phyloP scores from a whole-genome alignment of 2,113 vertebrate genomes.

The Hyla sarda region DNA sequence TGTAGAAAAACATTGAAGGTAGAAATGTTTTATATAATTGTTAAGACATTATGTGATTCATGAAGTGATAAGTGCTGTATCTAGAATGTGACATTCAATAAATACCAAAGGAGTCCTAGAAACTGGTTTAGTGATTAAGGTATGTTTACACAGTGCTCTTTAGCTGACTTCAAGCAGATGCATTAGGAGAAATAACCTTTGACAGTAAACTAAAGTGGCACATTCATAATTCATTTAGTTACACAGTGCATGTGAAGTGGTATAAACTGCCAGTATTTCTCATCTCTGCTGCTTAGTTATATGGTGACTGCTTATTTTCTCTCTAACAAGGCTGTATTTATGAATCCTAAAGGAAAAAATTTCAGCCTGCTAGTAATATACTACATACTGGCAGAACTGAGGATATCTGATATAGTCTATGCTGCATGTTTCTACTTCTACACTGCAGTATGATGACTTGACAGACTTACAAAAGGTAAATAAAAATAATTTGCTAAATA shows the following conservation, averaged over 20 bases:
- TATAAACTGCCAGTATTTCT: constrained; percentile 23
- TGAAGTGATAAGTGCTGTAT: constrained; percentile 51
- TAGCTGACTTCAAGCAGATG: constrained; percentile 42
- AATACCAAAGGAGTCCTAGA: constrained; percentile 42
- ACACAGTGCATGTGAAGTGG: constrained; percentile 16
- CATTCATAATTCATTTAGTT: constrained; percentile 43
- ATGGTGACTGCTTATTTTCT: constrained; percentile 17
- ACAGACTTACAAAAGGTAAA: not conserved
- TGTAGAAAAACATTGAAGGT: constrained; percentile 19
- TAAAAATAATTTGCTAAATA: too few species aligned
- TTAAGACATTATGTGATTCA: constrained; percentile 47
- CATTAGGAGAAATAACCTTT: constrained; percentile 50
- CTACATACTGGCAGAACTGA: not conserved
- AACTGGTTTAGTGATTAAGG: constrained; percentile 50
- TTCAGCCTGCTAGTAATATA: not conserved
- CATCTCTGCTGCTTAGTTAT: constrained; percentile 12
- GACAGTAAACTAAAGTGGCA: constrained; percentile 48
- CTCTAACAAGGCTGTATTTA: constrained; percentile 6
- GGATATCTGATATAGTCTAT: not conserved
- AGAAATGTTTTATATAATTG: constrained; percentile 46
- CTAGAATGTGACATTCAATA: constrained; percentile 54
- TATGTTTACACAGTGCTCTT: constrained; percentile 47
- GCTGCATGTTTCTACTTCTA: not conserved
- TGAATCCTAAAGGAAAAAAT: constrained; percentile 3
- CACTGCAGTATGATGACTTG: not conserved